These are phyloP conservation scores for Gadus chalcogrammus DNA, from an alignment of 2,113 vertebrate genomes.

Conservation along the genomic window DNA sequence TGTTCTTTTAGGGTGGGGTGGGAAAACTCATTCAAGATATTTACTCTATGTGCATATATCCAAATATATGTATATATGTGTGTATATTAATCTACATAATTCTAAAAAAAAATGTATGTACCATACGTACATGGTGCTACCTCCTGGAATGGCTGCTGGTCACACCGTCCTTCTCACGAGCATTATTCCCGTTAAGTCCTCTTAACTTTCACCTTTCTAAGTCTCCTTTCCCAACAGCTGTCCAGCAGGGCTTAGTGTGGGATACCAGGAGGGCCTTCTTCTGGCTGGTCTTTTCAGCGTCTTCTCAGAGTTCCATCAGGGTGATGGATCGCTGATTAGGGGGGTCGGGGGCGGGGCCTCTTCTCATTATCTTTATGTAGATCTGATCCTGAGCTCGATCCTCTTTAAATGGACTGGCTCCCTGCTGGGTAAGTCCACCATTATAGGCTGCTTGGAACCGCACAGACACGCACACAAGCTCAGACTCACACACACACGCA, in stretches of 20 bases:
- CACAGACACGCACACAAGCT: constrained; percentile 29
- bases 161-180: too few species aligned
- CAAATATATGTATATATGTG: too few species aligned
- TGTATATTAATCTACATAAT: too few species aligned
- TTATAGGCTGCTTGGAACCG: constrained; percentile 55
- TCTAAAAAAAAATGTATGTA: too few species aligned
- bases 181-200: constrained; percentile 16
- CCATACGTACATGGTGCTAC: too few species aligned
- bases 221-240: constrained; percentile 56
- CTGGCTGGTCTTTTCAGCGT: constrained; percentile 43
- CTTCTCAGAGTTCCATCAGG: background rate
- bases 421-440: constrained; percentile 50
- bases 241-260: constrained; percentile 50
- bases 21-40: background rate
- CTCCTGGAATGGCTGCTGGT: too few species aligned
- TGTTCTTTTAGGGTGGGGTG: background rate
- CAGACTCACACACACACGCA: background rate
- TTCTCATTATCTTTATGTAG: constrained; percentile 67
- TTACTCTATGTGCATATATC: background rate
- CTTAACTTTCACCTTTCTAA: constrained; percentile 27
- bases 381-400: constrained; percentile 58
- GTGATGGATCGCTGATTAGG: constrained; percentile 57
- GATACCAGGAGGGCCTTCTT: constrained; percentile 46
- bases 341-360: constrained; percentile 40
- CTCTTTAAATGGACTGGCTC: constrained; percentile 39